These are phyloP conservation scores for Limenitis camilla DNA, from an alignment of 2,888 invertebrate species.

Conservation along the genomic window DNA sequence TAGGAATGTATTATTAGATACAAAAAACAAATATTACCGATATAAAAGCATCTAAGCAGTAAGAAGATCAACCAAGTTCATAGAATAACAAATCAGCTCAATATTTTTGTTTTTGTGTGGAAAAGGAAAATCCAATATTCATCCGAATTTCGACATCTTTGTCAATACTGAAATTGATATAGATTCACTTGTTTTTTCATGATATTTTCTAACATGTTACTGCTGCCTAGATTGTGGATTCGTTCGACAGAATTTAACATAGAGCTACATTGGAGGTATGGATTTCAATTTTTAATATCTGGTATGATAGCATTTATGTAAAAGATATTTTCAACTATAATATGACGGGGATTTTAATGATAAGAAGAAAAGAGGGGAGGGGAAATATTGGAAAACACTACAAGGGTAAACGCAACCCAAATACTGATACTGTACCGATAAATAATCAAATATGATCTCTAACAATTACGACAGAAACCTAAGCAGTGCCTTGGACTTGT, in stretches of 20 bases:
- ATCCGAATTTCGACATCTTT: constrained; percentile 12
- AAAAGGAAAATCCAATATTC: constrained; percentile 17
- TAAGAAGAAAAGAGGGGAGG: no score
- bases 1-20: neutral
- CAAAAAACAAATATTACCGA: constrained; percentile 4
- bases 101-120: constrained; percentile 16
- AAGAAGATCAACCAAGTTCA: constrained; percentile 10
- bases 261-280: no score
- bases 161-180: constrained; percentile 12
- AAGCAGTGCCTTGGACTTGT: no score
- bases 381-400: no score
- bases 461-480: no score
- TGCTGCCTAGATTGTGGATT: neutral
- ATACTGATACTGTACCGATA: no score
- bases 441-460: no score
- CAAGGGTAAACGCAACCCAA: no score
- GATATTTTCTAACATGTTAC: neutral
- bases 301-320: no score
- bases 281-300: no score
- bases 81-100: constrained; percentile 18
- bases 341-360: no score
- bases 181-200: constrained; percentile 6
- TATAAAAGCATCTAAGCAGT: constrained; percentile 10
- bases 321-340: no score
- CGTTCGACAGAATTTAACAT: neutral